These are phyloP conservation scores for Oopsacas minuta DNA, from an alignment of 37 sponge, comb jelly and placozoan species.

Conservation along the genomic window DNA sequence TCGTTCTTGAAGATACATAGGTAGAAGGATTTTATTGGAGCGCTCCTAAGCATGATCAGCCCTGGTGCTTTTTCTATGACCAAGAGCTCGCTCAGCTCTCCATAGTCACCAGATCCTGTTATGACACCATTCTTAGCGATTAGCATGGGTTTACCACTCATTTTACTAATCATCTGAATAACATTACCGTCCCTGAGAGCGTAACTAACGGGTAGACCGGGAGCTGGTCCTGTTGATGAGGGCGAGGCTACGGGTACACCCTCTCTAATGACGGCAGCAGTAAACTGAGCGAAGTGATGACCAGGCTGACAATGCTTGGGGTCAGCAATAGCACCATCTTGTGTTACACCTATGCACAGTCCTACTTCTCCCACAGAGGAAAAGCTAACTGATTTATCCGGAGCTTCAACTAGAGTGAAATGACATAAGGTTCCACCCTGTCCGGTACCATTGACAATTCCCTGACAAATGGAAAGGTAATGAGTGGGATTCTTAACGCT, in stretches of 20 bases:
- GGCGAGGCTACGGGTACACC: background rate
- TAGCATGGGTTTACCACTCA: background rate
- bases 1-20: background rate
- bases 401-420: background rate
- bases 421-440: background rate
- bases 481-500: background rate
- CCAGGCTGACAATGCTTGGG: background rate
- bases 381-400: background rate
- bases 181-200: background rate
- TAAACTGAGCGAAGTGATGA: conserved; percentile 13
- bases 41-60: background rate
- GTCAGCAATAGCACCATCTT: background rate
- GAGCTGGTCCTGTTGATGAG: background rate
- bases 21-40: background rate
- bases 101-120: background rate
- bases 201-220: background rate
- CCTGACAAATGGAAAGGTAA: background rate
- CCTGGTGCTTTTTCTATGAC: background rate
- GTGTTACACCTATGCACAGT: background rate
- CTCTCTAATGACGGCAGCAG: background rate
- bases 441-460: background rate
- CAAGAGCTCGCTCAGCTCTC: background rate
- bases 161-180: background rate
- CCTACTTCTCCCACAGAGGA: background rate
- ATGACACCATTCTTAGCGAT: background rate